Evolutionary conservation across 2,888 invertebrate genomes (phyloP).

Genomic region (Plutella xylostella): DNA sequence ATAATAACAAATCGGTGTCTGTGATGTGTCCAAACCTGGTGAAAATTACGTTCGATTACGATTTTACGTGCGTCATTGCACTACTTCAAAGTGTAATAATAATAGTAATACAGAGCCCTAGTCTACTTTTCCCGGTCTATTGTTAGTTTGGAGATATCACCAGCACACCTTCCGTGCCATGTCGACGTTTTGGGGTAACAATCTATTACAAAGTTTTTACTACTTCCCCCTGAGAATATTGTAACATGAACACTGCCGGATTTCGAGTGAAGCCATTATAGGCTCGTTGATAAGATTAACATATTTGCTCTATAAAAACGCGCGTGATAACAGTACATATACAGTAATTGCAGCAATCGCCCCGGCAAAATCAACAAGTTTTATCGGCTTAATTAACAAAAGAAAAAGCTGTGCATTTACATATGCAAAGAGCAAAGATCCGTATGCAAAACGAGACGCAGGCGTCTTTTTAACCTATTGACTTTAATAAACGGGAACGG

Average conservation of each 20-base stretch:
- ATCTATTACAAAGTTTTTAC: slow-evolving; percentile 3
- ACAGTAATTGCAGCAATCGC: slow-evolving; percentile 5
- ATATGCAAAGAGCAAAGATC: background rate
- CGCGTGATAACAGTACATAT: background rate
- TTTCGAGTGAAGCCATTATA: background rate
- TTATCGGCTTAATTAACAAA: slow-evolving; percentile 11
- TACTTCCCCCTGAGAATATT: background rate
- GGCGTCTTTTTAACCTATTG: slow-evolving; percentile 11
- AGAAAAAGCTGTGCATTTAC: slow-evolving; percentile 11
- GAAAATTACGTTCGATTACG: too few species aligned
- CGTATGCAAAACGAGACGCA: slow-evolving; percentile 14
- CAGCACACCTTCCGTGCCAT: slow-evolving; percentile 1
- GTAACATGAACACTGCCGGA: background rate
- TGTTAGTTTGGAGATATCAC: slow-evolving; percentile 6
- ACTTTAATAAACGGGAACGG: slow-evolving; percentile 17
- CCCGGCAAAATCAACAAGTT: background rate
- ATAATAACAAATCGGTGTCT: too few species aligned
- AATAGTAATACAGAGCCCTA: too few species aligned
- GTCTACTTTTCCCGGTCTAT: slow-evolving; percentile 1
- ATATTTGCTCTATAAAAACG: slow-evolving; percentile 1
- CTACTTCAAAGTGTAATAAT: slow-evolving; percentile 1
- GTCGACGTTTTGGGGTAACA: background rate
- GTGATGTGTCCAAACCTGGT: too few species aligned
- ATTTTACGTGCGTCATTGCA: background rate
- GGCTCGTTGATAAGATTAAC: background rate